Conservation (phyloP, 1,140 invertebrate species). For the Trinorchestia longiramus region DNA sequence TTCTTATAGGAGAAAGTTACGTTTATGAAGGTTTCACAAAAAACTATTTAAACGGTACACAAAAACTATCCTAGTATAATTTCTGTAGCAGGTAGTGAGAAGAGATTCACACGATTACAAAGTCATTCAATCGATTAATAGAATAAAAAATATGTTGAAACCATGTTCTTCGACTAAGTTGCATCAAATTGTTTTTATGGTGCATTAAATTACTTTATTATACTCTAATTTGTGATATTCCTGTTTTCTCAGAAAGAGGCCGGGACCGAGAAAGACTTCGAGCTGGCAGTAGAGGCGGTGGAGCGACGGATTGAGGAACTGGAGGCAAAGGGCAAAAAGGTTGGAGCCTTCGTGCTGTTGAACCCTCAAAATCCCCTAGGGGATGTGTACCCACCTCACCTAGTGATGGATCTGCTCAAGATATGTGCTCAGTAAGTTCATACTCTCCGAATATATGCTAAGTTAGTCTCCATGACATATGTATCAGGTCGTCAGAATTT, state of each 20-base stretch:
- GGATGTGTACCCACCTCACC: constrained; percentile 65
- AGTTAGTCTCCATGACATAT: no score
- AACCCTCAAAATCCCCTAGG: constrained; percentile 68
- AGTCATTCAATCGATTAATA: no score
- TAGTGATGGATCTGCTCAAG: constrained; percentile 64
- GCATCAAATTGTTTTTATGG: no score
- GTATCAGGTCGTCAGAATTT: not conserved
- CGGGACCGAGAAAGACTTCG: not conserved
- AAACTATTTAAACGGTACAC: no score
- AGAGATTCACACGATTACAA: no score
- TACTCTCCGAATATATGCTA: not conserved
- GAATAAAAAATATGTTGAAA: no score
- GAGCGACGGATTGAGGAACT: constrained; percentile 1
- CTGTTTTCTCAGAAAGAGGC: not conserved
- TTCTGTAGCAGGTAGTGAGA: no score
- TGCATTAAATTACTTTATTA: no score
- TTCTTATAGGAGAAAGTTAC: no score
- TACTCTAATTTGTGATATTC: not conserved
- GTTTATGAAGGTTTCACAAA: no score
- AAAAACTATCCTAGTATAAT: no score
- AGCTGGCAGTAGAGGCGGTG: not conserved
- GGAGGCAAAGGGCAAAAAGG: constrained; percentile 60
- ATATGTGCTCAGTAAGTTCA: constrained; percentile 65
- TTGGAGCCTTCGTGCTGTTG: constrained; percentile 66
- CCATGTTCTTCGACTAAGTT: no score